Evolutionary conservation across 2,797 vertebrate species (phyloP).

Genomic region (Oreochromis mossambicus): DNA sequence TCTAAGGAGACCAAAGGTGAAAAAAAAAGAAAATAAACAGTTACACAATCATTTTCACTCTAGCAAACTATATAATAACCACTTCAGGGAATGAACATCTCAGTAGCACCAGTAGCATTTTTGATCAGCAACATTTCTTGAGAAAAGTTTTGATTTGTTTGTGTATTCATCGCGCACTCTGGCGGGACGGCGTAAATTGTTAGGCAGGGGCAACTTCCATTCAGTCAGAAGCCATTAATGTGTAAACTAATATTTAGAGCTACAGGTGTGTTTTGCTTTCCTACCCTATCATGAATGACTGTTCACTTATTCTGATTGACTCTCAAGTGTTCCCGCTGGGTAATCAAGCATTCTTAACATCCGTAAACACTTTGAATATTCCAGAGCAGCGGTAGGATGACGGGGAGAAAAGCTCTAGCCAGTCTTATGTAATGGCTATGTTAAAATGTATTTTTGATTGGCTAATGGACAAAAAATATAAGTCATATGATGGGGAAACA

Average conservation of each 20-base stretch:
- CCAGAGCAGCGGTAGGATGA: conserved; percentile 5
- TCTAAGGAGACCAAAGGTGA: background rate
- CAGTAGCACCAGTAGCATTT: background rate
- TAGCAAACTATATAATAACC: conserved; percentile 18
- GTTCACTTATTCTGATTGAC: conserved; percentile 58
- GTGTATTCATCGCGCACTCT: conserved; percentile 22
- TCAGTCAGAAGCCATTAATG: conserved; percentile 50
- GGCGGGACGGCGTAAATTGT: conserved; percentile 23
- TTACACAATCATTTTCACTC: background rate
- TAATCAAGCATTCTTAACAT: conserved; percentile 68
- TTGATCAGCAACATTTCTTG: conserved; percentile 29
- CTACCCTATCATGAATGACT: conserved; percentile 38
- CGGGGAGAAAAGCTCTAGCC: background rate
- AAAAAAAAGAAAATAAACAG: background rate
- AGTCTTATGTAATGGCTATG: background rate
- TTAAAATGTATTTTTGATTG: conserved; percentile 24
- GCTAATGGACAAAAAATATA: background rate
- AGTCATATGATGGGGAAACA: background rate
- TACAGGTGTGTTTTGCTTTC: conserved; percentile 58
- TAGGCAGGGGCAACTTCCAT: conserved; percentile 24
- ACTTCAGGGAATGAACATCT: conserved; percentile 11
- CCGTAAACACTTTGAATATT: conserved; percentile 58
- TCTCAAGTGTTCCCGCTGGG: conserved; percentile 55
- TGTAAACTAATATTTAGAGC: conserved; percentile 35
- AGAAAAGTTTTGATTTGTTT: conserved; percentile 8